phyloP scores from a whole-genome alignment of 2,888 invertebrate species.

The Chydorus sphaericus region DNA sequence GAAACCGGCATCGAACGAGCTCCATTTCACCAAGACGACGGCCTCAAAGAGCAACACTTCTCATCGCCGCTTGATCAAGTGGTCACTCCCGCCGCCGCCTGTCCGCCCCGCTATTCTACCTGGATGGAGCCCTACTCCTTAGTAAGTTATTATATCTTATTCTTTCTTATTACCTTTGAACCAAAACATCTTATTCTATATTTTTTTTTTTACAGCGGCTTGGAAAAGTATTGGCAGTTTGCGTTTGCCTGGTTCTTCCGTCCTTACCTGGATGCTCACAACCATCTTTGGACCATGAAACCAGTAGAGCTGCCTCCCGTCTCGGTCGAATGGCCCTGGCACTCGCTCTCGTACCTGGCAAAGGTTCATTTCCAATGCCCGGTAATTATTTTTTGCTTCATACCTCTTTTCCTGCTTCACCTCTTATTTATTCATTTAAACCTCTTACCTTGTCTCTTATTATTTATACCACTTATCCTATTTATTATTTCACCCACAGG shows the following conservation, averaged over 20 bases:
- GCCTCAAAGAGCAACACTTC: too few species aligned
- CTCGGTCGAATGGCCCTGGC: constrained; percentile 1
- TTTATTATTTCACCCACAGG: not conserved
- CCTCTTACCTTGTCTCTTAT: too few species aligned
- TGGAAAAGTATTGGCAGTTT: not conserved
- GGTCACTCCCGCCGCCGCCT: not conserved
- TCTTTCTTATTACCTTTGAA: not conserved
- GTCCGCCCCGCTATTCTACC: not conserved
- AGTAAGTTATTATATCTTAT: not conserved
- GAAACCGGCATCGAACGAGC: too few species aligned
- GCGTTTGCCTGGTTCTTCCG: not conserved
- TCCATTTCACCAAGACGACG: too few species aligned
- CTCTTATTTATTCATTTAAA: too few species aligned
- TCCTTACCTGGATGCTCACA: not conserved
- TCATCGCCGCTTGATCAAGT: not conserved
- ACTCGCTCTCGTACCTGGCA: not conserved
- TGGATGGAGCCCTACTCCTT: not conserved
- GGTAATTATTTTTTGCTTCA: not conserved
- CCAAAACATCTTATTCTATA: not conserved
- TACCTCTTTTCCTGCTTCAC: too few species aligned
- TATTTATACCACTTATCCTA: too few species aligned
- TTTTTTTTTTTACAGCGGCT: not conserved
- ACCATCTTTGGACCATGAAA: not conserved
- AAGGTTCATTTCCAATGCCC: not conserved
- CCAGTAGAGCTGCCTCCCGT: not conserved